Evolutionary conservation across 1,140 invertebrate species (phyloP), one percentile per base, ranked within the genome.

Genomic region (Archivesica marissinica): DNA sequence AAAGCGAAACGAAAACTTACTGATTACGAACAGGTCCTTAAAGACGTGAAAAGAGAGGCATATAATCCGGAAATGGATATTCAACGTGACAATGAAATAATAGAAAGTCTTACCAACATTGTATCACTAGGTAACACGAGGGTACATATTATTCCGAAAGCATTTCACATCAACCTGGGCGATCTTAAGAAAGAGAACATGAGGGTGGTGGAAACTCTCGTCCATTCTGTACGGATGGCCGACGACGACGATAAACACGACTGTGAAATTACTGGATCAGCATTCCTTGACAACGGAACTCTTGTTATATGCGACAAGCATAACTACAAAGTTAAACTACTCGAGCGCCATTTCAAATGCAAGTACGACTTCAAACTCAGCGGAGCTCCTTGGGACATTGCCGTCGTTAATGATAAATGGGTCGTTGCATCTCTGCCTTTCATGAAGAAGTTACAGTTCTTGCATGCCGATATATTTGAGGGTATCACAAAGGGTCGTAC

Each of bases 301-400:
- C 41, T 83, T 25, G 80, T 64, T 3, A 75, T 83, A 20, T 83
- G 80, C 56, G 80, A 83, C 28, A 83, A 83, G 52, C 80, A 75
- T n/a, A 83, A 83, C 39, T 47, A 83, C 54, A 83, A 83, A 56
- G 56, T 83, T 0, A 83, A 83, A 64, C 38, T 83, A 13, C 52
- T 75, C 4, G 66, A 74, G 3, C 50, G 54, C 15, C 52, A 61
- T 11, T 75, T 83, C 61, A 23, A 44, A 33, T 83, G 80, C 38
- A 61, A 59, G 33, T 39, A 50, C 38, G 68, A 59, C 44, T 20
- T 83, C 13, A 75, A 75, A n/a, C 41, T 83, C 13, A 39, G n/a
- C 20, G 80, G 52, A 23, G 64, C 80, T 23, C 80, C 80, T 30
- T 83, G 80, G 80, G 80, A 83, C 38, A 52, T 83, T 30, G 70